Conservation (phyloP, 2,113 vertebrate genomes). For the Passer montanus region DNA sequence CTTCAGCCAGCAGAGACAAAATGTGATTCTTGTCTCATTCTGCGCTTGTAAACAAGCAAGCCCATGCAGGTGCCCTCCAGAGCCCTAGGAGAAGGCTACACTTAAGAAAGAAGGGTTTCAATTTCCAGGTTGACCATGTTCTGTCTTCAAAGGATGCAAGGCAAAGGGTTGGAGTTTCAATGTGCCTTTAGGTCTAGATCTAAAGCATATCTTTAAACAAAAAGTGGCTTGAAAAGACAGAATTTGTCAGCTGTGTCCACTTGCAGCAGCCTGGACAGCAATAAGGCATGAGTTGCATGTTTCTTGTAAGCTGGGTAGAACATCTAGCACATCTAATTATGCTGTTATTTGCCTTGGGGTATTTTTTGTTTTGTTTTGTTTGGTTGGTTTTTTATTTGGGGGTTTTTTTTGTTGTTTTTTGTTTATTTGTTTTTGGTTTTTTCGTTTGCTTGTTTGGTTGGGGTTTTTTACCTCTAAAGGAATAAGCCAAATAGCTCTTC, state of each 20-base stretch:
- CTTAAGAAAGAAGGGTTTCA: not conserved
- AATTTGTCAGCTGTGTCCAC: not conserved
- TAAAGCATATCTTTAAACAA: not conserved
- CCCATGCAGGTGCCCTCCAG: not conserved
- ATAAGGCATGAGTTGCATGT: not conserved
- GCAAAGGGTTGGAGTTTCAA: not conserved
- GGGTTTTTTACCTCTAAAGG: not conserved
- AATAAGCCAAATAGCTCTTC: not conserved
- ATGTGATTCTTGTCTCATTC: not conserved
- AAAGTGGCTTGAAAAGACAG: not conserved
- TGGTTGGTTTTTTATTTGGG: not conserved
- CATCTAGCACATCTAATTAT: not conserved
- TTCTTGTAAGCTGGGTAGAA: not conserved
- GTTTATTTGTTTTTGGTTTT: fast-evolving
- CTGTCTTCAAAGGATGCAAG: not conserved
- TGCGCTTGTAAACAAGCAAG: not conserved
- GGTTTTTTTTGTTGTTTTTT: not conserved
- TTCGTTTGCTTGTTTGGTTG: not conserved
- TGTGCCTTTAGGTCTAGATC: not conserved
- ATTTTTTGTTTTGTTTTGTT: too few relatives aligned
- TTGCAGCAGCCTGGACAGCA: not conserved
- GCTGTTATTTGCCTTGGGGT: not conserved
- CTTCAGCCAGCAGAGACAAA: not conserved
- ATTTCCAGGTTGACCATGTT: not conserved
- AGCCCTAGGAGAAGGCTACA: not conserved